phyloP scores from a whole-genome alignment of 2,888 invertebrate species.

The Ornithoptera priamus region DNA sequence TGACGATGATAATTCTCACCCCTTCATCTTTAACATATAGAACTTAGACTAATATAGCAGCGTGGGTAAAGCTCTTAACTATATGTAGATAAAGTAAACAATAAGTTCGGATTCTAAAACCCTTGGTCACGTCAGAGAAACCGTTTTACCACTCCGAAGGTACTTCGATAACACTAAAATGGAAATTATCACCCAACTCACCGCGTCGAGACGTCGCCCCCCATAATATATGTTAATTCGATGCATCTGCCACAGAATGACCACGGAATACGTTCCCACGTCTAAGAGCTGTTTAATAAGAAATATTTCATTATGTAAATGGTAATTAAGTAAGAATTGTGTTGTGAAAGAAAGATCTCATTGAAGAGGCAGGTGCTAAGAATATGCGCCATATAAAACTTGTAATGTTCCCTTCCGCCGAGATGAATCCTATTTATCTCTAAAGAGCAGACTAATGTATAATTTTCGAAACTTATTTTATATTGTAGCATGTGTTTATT shows the following conservation, averaged over 20 bases:
- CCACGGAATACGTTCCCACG: slow-evolving; percentile 47
- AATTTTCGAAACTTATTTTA: too few species aligned
- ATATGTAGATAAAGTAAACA: not conserved
- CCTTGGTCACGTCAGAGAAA: slow-evolving; percentile 12
- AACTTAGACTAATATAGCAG: too few species aligned
- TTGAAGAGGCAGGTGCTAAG: slow-evolving; percentile 33
- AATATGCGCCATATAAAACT: slow-evolving; percentile 21
- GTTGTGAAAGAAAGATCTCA: slow-evolving; percentile 36
- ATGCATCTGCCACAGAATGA: slow-evolving; percentile 41
- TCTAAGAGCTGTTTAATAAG: slow-evolving; percentile 39
- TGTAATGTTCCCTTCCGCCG: slow-evolving; percentile 15
- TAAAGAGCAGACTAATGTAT: not conserved
- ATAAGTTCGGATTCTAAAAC: not conserved
- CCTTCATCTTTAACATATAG: too few species aligned
- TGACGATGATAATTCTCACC: too few species aligned
- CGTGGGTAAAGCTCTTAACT: not conserved
- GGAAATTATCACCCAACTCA: slow-evolving; percentile 37
- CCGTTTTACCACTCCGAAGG: slow-evolving; percentile 26
- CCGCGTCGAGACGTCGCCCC: slow-evolving; percentile 28
- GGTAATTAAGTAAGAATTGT: slow-evolving; percentile 48
- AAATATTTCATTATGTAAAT: slow-evolving; percentile 51
- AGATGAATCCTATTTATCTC: slow-evolving; percentile 1
- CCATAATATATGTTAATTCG: slow-evolving; percentile 51
- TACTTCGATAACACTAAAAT: slow-evolving; percentile 36
- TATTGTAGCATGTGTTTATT: too few species aligned